Evolutionary conservation across 1,140 invertebrate genomes (phyloP), one percentile per base, ranked within the genome.

Genomic region (Drosophila repletoides): DNA sequence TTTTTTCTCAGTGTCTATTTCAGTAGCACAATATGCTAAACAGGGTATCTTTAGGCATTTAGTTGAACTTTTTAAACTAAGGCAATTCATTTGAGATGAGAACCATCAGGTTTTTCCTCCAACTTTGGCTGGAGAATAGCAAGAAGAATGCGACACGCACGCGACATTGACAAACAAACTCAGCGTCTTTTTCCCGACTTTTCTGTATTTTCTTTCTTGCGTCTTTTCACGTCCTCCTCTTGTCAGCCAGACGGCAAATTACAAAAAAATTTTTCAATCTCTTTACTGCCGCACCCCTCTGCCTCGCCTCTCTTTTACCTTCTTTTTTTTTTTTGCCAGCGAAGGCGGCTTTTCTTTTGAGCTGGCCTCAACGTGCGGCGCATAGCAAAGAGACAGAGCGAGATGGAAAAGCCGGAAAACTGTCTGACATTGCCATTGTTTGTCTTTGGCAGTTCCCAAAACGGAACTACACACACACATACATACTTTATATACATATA

Each of bases 361-460:
- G 66, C 41, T 55, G 34, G 29, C 33, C 58, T 33, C 26, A 22
- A 64, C 66, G 59, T 69, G 66, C 59, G 48, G 9, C 21, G 59
- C 65, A 69, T 69, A 45, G 58, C 65, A 63, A 69, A 51, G 56
- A 14, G 24, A 29, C n/a, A 17, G 14, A 14, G 24, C 15, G 5
- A 17, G 14, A 28, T 26, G 40, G 58, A 48, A 63, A 61, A 53
- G 56, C 64, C 65, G 58, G 58, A 63, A 61, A 68, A 61, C 65
- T 48, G 65, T 68, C 49, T 61, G 56, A 61, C 55, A 60, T 67
- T 46, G 48, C 65, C 65, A 68, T 68, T 68, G 65, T 68, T 68
- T 68, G 65, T 53, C 58, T 67, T 60, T 67, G 56, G 56, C 64
- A 67, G 45, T 67, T 60, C 46, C 56, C 64, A 52, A 67, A 66